Conservation (phyloP, 2,113 vertebrate species). For the Sterna hirundo region DNA sequence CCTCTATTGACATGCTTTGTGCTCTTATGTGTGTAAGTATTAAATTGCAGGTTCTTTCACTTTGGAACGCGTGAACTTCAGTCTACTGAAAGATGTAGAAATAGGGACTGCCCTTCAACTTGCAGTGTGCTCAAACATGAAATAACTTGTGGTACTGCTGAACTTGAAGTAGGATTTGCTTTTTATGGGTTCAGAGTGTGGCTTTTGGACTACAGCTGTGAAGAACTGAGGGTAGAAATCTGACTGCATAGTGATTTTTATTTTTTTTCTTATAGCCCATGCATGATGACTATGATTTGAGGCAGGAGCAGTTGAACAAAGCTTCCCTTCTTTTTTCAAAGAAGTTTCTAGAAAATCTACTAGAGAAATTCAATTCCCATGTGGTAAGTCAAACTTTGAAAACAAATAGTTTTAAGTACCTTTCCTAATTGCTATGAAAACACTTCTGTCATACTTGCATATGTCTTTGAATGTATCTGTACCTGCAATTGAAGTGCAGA, state of each 20-base stretch:
- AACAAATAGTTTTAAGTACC: not conserved
- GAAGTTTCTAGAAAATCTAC: conserved; percentile 97
- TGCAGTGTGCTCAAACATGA: not conserved
- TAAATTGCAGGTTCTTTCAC: not conserved
- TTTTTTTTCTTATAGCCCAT: conserved; percentile 83
- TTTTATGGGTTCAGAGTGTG: not conserved
- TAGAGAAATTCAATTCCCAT: conserved; percentile 98
- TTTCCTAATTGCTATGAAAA: not conserved
- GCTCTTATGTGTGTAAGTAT: conserved; percentile 99
- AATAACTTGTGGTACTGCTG: not conserved
- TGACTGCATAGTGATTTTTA: not conserved
- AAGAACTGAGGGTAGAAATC: not conserved
- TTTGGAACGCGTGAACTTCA: not conserved
- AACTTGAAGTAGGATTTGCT: not conserved
- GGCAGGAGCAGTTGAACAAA: conserved; percentile 98
- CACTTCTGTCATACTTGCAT: not conserved
- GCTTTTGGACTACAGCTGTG: not conserved
- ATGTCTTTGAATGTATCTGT: not conserved
- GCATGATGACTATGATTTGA: conserved; percentile 98
- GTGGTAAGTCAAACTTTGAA: conserved; percentile 81
- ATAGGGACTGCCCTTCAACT: not conserved
- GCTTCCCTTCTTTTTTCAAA: conserved; percentile 97
- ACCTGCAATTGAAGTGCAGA: not conserved
- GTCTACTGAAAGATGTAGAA: not conserved
- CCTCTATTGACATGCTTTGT: conserved; percentile 97